Base-by-base conservation (phyloP, 1,140 invertebrate genomes). In the Archivesica marissinica region DNA sequence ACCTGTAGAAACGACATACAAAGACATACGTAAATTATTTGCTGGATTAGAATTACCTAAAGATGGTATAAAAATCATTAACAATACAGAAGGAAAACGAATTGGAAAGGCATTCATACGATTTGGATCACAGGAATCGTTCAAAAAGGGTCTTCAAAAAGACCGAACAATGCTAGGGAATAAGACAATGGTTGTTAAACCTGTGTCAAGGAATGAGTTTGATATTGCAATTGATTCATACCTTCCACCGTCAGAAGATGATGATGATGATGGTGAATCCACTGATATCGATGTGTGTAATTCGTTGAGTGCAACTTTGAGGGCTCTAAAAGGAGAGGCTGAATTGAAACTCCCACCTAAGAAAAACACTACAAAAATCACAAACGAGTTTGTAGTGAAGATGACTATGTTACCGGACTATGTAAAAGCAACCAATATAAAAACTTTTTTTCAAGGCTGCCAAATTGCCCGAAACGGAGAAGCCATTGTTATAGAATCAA, bases 21-120 rank as follows among this genome's bases (percentile, higher is more conserved):
- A 95, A 80, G 97, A 98, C 89, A 94, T 99, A 0, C 94, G 97
- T 15, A 95, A 96, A 72, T 97, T 98, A 84, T 98, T 99, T 91
- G 95, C 95, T 6, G 96, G 96, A 11, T 95, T 96, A 70, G 96
- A 96, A 89, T 97, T 98, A 50, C 96, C 96, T 13, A 96, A 96
- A 84, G 96, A 97, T 89, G 97, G 97, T 3, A 95, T 99, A 39
- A 98, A 98, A 93, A 95, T 98, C 87, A 96, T 97, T 11, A 97
- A 96, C 90, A 96, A 98, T 88, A 95, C 96, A 17, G 95, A 96
- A 86, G 97, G 98, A 0, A 95, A 96, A 35, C 95, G 96, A 13
- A 96, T 96, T 0, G 97, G 97, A 0, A 96, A 96, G 30, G 97
- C 96, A 13, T 97, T 96, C 90, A 95, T 98, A 0, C 95, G 96